Base-by-base conservation (phyloP, 2,888 invertebrate genomes). In the Neoitamus cyanurus region DNA sequence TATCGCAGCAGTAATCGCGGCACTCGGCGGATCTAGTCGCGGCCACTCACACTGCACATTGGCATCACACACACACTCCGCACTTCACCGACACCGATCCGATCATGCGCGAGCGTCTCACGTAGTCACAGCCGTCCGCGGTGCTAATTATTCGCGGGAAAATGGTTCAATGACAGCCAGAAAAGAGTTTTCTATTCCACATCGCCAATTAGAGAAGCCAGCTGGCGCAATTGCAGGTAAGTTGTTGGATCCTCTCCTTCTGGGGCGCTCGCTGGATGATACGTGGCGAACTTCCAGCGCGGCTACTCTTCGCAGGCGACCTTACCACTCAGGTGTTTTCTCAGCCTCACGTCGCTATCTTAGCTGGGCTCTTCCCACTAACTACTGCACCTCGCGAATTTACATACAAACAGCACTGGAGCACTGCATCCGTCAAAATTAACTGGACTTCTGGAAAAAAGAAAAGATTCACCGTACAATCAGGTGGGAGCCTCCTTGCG, bases 121-220 rank as follows among this genome's bases (percentile, higher is more conserved):
- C 48, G 31, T 3, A 30, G 70, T 70, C 31, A 13, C 70, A 30
- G 34, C 25, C 20, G 30, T 15, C 15, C 31, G 11, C 30, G 78
- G 31, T 78, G 46, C 82, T 84, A 46, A 84, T 82, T 72, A 72
- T 78, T 78, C 68, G 46, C 69, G 48, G 48, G 25, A 83, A 80
- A 86, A 85, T 85, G 68, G 86, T 86, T 86, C 86, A 86, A 84
- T 86, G 85, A 75, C 84, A 86, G 84, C 83, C 72, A 83, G 82
- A 84, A 83, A 85, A 36, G 31, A 75, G 70, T 86, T 84, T 80
- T 84, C 69, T 82, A 80, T 69, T 83, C 80, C 58, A 85, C 77
- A 15, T 28, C 25, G 31, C 83, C 85, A 84, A 85, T 85, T 84
- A 85, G 28, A 78, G 84, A 77, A 48, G 46, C 46, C 78, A 36